Conservation (phyloP, 1,140 invertebrate species). For the Megalonaias nervosa region DNA sequence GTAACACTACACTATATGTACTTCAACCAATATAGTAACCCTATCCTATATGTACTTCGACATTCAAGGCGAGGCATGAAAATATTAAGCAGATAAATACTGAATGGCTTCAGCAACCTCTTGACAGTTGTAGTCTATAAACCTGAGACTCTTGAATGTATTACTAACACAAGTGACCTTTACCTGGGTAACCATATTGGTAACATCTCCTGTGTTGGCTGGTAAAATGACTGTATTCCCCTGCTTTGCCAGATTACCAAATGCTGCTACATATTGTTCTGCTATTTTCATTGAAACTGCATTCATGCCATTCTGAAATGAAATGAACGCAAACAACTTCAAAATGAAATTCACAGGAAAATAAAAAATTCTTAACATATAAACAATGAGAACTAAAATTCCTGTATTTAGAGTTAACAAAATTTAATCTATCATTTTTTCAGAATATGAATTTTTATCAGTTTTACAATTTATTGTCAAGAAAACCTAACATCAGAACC, state of each 20-base stretch:
- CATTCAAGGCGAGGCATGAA: too few relatives aligned
- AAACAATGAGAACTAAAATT: background rate
- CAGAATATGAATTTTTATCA: too few relatives aligned
- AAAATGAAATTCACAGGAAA: background rate
- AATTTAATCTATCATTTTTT: background rate
- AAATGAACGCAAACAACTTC: background rate
- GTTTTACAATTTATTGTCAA: too few relatives aligned
- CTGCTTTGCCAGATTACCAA: conserved; percentile 92
- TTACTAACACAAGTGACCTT: background rate
- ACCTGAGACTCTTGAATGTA: too few relatives aligned
- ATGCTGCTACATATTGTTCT: conserved; percentile 95
- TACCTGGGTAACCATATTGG: conserved; percentile 87
- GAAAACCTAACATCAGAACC: too few relatives aligned
- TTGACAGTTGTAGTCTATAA: too few relatives aligned
- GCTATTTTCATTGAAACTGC: conserved; percentile 94
- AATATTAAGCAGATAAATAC: too few relatives aligned
- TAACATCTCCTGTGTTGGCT: conserved; percentile 89
- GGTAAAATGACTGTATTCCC: conserved; percentile 97
- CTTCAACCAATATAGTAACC: too few relatives aligned
- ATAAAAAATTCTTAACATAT: background rate
- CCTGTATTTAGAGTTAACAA: background rate
- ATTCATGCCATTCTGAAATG: conserved; percentile 74
- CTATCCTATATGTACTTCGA: too few relatives aligned
- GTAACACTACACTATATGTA: too few relatives aligned
- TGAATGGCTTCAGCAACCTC: too few relatives aligned